Conservation (phyloP, 2,113 vertebrate genomes). For the Coptodon rendalli region DNA sequence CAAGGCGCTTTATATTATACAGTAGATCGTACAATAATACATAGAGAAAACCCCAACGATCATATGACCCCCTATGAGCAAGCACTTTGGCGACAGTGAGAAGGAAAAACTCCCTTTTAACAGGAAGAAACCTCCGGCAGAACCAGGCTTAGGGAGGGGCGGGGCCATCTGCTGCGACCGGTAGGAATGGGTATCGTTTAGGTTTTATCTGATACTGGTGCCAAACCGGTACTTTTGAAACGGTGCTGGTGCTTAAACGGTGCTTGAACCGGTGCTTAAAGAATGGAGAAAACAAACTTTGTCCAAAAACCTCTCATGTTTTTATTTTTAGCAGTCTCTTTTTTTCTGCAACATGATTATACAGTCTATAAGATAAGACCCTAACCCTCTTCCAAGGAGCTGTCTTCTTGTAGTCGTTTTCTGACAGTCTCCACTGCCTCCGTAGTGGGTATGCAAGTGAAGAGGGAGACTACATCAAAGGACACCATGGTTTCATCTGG, state of each 20-base stretch:
- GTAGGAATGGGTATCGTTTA: not conserved
- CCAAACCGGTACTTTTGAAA: not conserved
- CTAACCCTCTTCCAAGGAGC: too few relatives aligned
- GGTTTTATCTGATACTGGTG: not conserved
- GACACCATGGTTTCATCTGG: too few relatives aligned
- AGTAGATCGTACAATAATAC: not conserved
- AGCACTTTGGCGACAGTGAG: fast-evolving
- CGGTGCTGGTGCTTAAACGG: not conserved
- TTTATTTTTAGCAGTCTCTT: not conserved
- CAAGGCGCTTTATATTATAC: not conserved
- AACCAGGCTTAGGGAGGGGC: not conserved
- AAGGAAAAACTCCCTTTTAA: not conserved
- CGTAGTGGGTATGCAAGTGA: too few relatives aligned
- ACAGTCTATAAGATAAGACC: not conserved
- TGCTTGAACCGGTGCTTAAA: not conserved
- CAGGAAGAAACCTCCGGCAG: not conserved
- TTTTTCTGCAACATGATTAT: not conserved
- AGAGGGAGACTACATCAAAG: too few relatives aligned
- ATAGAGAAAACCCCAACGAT: not conserved
- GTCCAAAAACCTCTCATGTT: not conserved
- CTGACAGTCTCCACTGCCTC: too few relatives aligned
- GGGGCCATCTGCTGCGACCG: not conserved
- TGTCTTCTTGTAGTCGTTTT: too few relatives aligned
- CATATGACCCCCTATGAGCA: not conserved
- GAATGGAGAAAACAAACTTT: not conserved